phyloP scores from a whole-genome alignment of 2,797 vertebrate genomes.

The Nasua narica region DNA sequence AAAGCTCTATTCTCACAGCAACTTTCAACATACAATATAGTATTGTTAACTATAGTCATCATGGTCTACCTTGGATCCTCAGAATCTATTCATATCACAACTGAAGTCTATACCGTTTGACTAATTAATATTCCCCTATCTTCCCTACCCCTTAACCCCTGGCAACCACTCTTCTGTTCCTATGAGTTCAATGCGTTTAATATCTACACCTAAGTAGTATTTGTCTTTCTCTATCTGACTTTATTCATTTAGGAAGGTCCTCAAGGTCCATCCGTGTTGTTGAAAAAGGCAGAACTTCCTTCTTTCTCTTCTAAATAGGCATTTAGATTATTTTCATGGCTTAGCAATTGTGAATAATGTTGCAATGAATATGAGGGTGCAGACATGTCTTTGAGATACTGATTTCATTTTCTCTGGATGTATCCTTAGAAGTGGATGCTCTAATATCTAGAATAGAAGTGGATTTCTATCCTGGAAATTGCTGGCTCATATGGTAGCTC shows the following conservation, averaged over 20 bases:
- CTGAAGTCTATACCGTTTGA: background rate
- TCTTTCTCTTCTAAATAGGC: background rate
- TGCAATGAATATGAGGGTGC: background rate
- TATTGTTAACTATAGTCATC: background rate
- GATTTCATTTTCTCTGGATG: background rate
- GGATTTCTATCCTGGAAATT: too few relatives aligned
- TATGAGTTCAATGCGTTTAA: background rate
- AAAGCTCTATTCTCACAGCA: background rate
- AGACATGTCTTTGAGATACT: background rate
- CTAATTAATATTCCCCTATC: background rate
- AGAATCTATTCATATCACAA: background rate
- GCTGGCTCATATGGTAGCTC: background rate
- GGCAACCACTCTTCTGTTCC: background rate
- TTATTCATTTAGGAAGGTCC: background rate
- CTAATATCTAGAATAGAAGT: too few relatives aligned
- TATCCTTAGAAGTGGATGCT: background rate
- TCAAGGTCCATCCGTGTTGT: background rate
- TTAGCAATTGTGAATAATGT: background rate
- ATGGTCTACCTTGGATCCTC: background rate
- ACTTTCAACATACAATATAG: background rate
- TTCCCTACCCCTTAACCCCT: background rate
- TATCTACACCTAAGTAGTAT: background rate
- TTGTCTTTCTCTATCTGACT: background rate
- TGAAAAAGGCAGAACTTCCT: background rate
- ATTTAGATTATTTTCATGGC: background rate